phyloP scores from a whole-genome alignment of 2,797 vertebrate species.

The Channallabes apus region DNA sequence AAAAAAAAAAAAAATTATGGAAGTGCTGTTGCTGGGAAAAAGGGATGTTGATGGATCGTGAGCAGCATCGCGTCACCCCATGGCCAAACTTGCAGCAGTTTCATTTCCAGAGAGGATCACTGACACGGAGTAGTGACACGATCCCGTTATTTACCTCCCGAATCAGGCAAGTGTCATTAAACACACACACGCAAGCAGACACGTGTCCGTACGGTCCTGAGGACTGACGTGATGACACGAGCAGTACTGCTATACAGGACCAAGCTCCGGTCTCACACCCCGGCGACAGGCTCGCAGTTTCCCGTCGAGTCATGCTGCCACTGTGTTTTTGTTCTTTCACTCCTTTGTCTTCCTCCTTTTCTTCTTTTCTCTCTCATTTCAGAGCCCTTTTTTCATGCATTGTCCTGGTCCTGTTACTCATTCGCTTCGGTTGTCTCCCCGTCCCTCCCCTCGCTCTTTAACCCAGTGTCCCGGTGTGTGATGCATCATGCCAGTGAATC shows the following conservation, averaged over 20 bases:
- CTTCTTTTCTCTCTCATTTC: slow-evolving; percentile 29
- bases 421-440: slow-evolving; percentile 29
- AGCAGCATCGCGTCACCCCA: neutral
- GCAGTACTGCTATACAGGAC: neutral
- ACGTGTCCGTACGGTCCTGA: neutral
- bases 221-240: neutral
- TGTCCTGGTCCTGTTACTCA: slow-evolving; percentile 50
- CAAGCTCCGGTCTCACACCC: neutral
- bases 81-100: neutral
- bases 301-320: slow-evolving; percentile 38
- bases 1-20: neutral
- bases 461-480: slow-evolving; percentile 39
- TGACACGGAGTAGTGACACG: neutral
- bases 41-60: neutral
- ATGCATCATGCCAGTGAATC: slow-evolving; percentile 34
- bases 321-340: slow-evolving; percentile 45
- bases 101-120: neutral
- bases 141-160: neutral
- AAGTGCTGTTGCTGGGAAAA: neutral
- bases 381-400: slow-evolving; percentile 40
- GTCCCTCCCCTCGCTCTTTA: neutral
- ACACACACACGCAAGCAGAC: neutral
- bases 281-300: slow-evolving; percentile 1
- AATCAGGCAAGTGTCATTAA: neutral
- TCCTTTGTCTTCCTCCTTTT: slow-evolving; percentile 17